A percentile compares a stretch with the other conserved stretches of the same genome.
Conservation (phyloP, 1,140 invertebrate genomes). For the Papilio helenus region DNA sequence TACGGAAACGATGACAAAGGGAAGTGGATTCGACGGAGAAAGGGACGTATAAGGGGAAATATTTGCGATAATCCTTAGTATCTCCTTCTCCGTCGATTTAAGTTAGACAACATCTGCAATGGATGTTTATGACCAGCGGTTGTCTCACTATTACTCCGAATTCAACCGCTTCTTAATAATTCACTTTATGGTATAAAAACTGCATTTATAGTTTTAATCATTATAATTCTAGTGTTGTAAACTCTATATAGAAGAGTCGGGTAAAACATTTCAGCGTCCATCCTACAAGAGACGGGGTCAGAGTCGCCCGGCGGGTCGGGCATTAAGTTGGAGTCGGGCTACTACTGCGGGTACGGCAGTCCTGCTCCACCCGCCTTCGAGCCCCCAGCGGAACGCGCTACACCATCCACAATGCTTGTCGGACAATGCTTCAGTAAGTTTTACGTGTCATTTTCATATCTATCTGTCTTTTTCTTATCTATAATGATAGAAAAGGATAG, state of each 20-base stretch:
- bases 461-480: background rate
- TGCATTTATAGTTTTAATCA: no score
- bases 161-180: no score
- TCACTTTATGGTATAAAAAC: no score
- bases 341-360: constrained; percentile 96
- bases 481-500: background rate
- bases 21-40: no score
- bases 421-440: constrained; percentile 81
- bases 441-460: background rate
- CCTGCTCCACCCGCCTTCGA: constrained; percentile 78
- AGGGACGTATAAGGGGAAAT: no score
- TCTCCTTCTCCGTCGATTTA: no score
- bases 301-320: constrained; percentile 83
- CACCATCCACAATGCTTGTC: constrained; percentile 78
- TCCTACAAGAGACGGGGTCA: constrained; percentile 91
- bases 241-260: background rate
- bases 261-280: constrained; percentile 88
- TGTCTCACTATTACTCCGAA: no score
- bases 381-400: constrained; percentile 77
- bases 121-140: no score
- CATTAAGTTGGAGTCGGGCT: constrained; percentile 95
- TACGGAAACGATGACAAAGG: no score
- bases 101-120: no score
- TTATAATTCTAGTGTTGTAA: background rate
- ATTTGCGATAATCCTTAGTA: no score